phyloP scores from a whole-genome alignment of 2,888 invertebrate genomes.

The Ernsta delagoae region DNA sequence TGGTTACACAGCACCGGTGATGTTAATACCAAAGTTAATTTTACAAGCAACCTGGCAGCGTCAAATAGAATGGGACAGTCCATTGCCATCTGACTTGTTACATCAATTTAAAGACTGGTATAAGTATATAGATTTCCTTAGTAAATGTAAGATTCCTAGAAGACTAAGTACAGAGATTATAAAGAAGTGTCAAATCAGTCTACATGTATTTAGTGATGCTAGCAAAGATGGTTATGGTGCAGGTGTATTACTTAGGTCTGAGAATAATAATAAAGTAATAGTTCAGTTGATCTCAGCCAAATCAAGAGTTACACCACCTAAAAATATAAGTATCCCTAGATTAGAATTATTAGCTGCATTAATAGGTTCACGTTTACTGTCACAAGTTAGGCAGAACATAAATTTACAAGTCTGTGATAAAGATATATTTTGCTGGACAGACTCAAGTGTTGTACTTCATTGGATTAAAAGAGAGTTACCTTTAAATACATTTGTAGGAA shows the following conservation, averaged over 20 bases:
- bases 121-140: neutral
- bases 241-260: neutral
- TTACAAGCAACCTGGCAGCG: neutral
- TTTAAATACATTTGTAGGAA: too few species aligned
- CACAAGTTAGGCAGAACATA: neutral
- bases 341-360: constrained; percentile 4
- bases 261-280: neutral
- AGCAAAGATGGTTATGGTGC: constrained; percentile 4
- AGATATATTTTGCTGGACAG: constrained; percentile 3
- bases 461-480: neutral
- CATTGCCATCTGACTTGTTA: constrained; percentile 2
- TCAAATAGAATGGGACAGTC: neutral
- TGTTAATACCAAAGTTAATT: neutral
- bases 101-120: constrained; percentile 2
- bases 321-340: constrained; percentile 2
- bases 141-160: neutral
- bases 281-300: neutral
- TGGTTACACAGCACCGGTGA: neutral
- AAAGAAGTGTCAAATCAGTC: neutral
- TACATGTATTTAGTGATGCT: constrained; percentile 4
- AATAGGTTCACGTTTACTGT: constrained; percentile 2
- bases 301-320: constrained; percentile 4
- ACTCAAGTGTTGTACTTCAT: neutral
- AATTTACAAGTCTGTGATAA: neutral
- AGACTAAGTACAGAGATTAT: neutral